phyloP scores from a whole-genome alignment of 2,797 vertebrate genomes.

The Vipera ursinii region DNA sequence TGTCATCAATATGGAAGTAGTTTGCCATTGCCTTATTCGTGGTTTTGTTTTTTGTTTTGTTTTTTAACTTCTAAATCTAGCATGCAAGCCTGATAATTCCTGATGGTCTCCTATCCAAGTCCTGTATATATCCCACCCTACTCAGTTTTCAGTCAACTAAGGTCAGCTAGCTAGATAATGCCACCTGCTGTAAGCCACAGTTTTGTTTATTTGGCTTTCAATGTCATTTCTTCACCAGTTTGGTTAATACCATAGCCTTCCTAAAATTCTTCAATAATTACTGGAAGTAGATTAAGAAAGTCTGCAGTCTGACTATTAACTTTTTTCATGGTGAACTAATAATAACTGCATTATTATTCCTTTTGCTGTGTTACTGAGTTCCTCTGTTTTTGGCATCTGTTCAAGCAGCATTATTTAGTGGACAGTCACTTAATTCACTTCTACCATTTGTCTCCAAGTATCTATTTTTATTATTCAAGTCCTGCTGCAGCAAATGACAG shows the following conservation, averaged over 20 bases:
- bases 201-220: neutral
- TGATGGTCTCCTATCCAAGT: neutral
- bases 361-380: neutral
- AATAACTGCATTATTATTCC: neutral
- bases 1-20: neutral
- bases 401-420: constrained; percentile 36
- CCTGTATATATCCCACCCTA: neutral
- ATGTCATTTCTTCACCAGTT: neutral
- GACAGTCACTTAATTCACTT: constrained; percentile 46
- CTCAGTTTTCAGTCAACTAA: neutral
- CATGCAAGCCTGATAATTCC: neutral
- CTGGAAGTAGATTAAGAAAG: neutral
- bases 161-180: neutral
- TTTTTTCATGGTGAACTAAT: neutral
- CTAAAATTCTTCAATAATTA: neutral
- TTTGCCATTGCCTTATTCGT: neutral
- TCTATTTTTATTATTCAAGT: constrained; percentile 49
- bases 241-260: neutral
- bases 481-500: constrained; percentile 25
- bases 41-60: neutral
- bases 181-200: neutral
- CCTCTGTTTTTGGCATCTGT: constrained; percentile 30
- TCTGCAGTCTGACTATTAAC: neutral
- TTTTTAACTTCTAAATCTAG: neutral
- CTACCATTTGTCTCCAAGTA: constrained; percentile 49